Percentiles rank a stretch among this genome's conserved stretches.
Conservation (phyloP, 2,797 vertebrate species). For the Enteromius unitaeniatus region DNA sequence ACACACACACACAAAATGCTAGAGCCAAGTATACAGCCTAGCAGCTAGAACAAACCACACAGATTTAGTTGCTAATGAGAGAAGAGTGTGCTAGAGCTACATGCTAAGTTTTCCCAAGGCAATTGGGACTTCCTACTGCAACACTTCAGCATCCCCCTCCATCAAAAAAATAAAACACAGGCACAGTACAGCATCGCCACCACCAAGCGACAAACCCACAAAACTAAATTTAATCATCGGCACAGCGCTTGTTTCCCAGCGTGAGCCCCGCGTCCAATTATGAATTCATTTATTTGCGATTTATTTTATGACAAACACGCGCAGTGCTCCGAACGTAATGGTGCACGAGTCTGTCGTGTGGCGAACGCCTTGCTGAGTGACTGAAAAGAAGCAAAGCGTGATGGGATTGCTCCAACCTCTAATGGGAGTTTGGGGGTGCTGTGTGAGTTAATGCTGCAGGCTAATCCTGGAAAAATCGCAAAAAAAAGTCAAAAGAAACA, state of each 20-base stretch:
- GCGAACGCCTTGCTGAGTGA: slow-evolving; percentile 58
- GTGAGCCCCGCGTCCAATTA: slow-evolving; percentile 71
- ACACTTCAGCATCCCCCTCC: slow-evolving; percentile 53
- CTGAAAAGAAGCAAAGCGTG: slow-evolving; percentile 54
- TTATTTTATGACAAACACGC: slow-evolving; percentile 71
- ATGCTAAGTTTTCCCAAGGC: slow-evolving; percentile 67
- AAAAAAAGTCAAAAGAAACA: slow-evolving; percentile 40
- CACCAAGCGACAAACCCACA: slow-evolving; percentile 66
- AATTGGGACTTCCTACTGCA: slow-evolving; percentile 60
- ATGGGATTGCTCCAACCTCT: slow-evolving; percentile 48
- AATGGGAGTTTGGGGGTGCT: slow-evolving; percentile 47
- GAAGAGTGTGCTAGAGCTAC: slow-evolving; percentile 75
- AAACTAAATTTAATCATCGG: slow-evolving; percentile 75
- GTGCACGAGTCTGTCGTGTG: slow-evolving; percentile 57
- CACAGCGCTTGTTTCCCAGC: slow-evolving; percentile 70
- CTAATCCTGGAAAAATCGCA: slow-evolving; percentile 45
- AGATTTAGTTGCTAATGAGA: slow-evolving; percentile 72
- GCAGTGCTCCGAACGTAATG: slow-evolving; percentile 60
- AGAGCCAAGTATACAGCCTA: slow-evolving; percentile 32
- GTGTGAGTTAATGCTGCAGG: slow-evolving; percentile 43
- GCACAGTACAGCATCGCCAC: slow-evolving; percentile 49
- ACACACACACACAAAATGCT: slow-evolving; percentile 11
- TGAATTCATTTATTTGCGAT: slow-evolving; percentile 76
- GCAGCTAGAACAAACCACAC: slow-evolving; percentile 64
- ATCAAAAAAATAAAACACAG: slow-evolving; percentile 58